Evolutionary conservation across 2,113 vertebrate genomes (phyloP).

Genomic region (Urocolius indicus): DNA sequence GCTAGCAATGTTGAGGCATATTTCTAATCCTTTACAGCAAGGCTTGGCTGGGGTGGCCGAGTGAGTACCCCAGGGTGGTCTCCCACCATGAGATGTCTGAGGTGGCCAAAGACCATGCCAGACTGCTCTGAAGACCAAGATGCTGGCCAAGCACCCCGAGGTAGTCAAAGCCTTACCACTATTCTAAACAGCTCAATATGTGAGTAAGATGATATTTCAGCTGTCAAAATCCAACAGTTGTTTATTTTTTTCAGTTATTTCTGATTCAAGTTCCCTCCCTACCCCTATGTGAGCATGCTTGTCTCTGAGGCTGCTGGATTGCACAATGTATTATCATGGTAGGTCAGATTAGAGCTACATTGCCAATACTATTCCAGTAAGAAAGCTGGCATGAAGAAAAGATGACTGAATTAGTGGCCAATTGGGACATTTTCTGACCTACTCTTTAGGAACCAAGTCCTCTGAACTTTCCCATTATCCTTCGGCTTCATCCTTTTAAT

Average conservation of each 20-base stretch:
- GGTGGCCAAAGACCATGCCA: no score
- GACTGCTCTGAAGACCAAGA: no score
- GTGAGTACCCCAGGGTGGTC: no score
- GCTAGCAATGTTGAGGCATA: no score
- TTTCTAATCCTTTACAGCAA: no score
- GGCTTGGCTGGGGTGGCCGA: no score
- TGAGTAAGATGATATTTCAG: neutral
- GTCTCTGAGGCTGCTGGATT: conserved; percentile 53
- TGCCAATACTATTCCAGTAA: conserved; percentile 56
- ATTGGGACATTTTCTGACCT: conserved; percentile 78
- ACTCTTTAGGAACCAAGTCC: conserved; percentile 80
- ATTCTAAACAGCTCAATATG: neutral
- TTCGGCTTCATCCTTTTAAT: conserved; percentile 82
- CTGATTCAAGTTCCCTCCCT: neutral
- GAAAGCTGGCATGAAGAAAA: conserved; percentile 75
- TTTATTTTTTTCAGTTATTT: neutral
- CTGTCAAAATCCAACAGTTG: neutral
- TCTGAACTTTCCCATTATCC: conserved; percentile 80
- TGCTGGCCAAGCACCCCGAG: no score
- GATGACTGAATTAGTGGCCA: conserved; percentile 79
- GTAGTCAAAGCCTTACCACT: neutral
- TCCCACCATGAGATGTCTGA: no score
- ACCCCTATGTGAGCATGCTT: neutral
- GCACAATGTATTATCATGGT: conserved; percentile 3
- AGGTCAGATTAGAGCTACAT: conserved; percentile 37